Evolutionary conservation across 1,140 invertebrate species (phyloP), one percentile per base, ranked within the genome.

Genomic region (Cylas formicarius): DNA sequence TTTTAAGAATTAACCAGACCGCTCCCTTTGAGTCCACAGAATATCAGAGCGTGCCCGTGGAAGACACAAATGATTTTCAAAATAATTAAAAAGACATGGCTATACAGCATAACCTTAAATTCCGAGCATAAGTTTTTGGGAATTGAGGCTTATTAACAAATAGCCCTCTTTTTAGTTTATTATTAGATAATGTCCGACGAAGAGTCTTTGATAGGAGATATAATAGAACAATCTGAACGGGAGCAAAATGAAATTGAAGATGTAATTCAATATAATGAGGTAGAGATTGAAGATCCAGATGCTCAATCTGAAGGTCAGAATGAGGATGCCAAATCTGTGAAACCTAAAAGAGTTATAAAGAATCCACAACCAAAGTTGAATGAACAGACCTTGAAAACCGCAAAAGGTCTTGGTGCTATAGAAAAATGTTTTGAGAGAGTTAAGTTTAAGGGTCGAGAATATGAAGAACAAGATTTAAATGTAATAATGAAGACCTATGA

Each of bases 381-480:
- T 53, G 72, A 77, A 6, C 77, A 78, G 20, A 73, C 78, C 26
- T 65, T 92, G 7, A 81, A 74, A 39, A 81, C 85, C 3, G 75
- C 79, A 2, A 77, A 86, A 58, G 91, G 91, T 17, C 74, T 95
- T 34, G 74, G 80, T 8, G 77, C 78, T 11, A 73, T 94, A 11
- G 80, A 84, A 42, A 74, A 82, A 3, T 74, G 84, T 60, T 93
- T 91, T 56, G 78, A 85, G 57, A 77, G 84, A 57, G 80, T 91
- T 31, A 84, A 88, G 64, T 89, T 85, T 57, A 76, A 81, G 66
- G 91, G 90, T 33, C 67, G 85, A 72, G 86, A 86, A 1, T 70
- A 85, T 65, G 91, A 95, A 68, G 79, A 78, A 45, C 67, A 81
- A 49, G 91, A 97, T 71, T 69, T 97, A 10, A 76, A 88, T 60